Evolutionary conservation across 2,113 vertebrate species (phyloP).

Genomic region (Condylura cristata): DNA sequence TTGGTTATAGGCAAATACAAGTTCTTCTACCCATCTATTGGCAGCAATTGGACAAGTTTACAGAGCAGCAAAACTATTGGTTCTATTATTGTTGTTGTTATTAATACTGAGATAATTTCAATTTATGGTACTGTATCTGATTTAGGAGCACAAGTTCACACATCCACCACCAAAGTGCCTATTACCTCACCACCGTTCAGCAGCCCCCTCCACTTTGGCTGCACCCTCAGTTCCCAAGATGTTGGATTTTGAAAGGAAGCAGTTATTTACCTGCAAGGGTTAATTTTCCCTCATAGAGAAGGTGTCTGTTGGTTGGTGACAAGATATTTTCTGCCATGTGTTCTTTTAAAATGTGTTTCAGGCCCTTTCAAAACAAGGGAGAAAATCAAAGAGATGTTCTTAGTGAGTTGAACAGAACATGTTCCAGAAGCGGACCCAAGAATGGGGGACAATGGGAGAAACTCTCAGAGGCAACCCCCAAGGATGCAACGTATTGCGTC

Average conservation of each 20-base stretch:
- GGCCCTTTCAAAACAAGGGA: conserved; percentile 84
- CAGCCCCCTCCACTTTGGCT: too few species aligned
- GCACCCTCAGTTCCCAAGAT: not conserved
- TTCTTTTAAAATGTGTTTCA: conserved; percentile 93
- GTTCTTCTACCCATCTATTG: not conserved
- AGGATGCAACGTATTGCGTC: too few species aligned
- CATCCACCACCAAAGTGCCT: too few species aligned
- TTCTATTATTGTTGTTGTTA: not conserved
- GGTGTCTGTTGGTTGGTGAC: conserved; percentile 86
- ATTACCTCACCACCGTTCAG: too few species aligned
- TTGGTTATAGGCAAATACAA: not conserved
- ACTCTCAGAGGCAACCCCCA: not conserved
- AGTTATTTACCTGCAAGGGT: conserved; percentile 87
- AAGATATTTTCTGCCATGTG: conserved; percentile 91
- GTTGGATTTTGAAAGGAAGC: not conserved
- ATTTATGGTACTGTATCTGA: too few species aligned
- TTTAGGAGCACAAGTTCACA: too few species aligned
- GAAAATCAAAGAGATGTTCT: not conserved
- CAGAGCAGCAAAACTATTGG: not conserved
- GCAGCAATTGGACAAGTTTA: not conserved
- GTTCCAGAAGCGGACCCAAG: not conserved
- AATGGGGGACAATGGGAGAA: not conserved
- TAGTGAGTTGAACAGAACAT: not conserved
- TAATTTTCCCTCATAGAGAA: conserved; percentile 92
- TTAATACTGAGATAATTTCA: not conserved